Conservation (phyloP, 2,888 invertebrate genomes). For the Bellardia bayeri region DNA sequence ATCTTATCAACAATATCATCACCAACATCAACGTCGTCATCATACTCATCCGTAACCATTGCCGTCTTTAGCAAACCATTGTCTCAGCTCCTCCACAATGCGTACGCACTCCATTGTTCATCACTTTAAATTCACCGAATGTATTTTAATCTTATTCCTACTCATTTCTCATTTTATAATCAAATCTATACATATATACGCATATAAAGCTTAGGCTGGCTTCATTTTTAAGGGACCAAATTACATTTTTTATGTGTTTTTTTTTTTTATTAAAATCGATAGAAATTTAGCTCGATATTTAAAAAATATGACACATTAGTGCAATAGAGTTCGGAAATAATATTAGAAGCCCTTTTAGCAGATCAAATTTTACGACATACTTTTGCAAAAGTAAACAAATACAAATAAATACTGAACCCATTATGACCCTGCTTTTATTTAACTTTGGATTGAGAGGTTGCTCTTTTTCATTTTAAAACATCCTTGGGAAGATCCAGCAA, state of each 20-base stretch:
- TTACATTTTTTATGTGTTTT: not conserved
- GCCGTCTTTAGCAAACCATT: conserved; percentile 15
- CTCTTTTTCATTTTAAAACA: too few species aligned
- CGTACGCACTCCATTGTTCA: conserved; percentile 34
- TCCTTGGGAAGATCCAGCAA: too few species aligned
- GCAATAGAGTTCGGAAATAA: too few species aligned
- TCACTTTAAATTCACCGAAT: conserved; percentile 45
- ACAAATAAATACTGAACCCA: too few species aligned
- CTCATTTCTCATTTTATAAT: conserved; percentile 35
- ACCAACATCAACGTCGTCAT: conserved; percentile 1
- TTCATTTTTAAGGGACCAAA: not conserved
- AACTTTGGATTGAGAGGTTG: too few species aligned
- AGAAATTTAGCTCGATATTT: too few species aligned
- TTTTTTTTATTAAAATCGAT: too few species aligned
- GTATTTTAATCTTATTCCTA: conserved; percentile 48
- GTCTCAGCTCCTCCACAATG: not conserved
- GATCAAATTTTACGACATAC: too few species aligned
- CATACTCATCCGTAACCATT: conserved; percentile 11
- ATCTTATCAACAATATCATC: conserved; percentile 40
- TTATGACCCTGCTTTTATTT: too few species aligned
- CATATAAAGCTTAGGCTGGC: not conserved
- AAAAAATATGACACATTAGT: too few species aligned
- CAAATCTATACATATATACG: not conserved
- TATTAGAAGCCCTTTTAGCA: too few species aligned
- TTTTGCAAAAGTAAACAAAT: too few species aligned